phyloP scores from a whole-genome alignment of 2,888 invertebrate species.

The Steinernema scapterisci region DNA sequence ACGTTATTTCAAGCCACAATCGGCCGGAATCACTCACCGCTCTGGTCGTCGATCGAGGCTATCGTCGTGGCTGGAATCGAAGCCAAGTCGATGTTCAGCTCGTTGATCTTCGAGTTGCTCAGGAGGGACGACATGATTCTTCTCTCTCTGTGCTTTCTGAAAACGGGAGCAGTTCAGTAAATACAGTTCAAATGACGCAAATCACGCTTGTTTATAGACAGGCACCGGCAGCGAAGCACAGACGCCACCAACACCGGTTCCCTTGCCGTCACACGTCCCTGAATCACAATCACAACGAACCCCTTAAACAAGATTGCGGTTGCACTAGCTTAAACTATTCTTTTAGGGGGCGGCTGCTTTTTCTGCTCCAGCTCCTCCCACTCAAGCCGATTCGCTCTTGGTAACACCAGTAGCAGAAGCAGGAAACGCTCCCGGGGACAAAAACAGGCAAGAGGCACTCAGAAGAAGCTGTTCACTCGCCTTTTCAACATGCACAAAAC shows the following conservation, averaged over 20 bases:
- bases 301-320: conserved; percentile 16
- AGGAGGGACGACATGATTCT: conserved; percentile 9
- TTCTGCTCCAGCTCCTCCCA: no score
- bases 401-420: no score
- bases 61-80: conserved; percentile 13
- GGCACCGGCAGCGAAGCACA: background rate
- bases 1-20: background rate
- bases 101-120: conserved; percentile 21
- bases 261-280: background rate
- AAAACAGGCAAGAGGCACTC: background rate
- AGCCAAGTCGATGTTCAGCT: conserved; percentile 13
- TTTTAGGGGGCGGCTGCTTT: background rate
- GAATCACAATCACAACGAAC: background rate
- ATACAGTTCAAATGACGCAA: conserved; percentile 3
- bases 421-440: no score
- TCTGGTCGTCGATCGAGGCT: background rate
- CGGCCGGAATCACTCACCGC: background rate
- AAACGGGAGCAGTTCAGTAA: background rate
- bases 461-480: background rate
- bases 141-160: background rate
- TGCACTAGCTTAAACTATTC: background rate
- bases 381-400: no score
- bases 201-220: background rate
- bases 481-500: background rate
- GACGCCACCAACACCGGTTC: background rate